phyloP scores from a whole-genome alignment of 2,888 invertebrate genomes.

The Cerastoderma edule region DNA sequence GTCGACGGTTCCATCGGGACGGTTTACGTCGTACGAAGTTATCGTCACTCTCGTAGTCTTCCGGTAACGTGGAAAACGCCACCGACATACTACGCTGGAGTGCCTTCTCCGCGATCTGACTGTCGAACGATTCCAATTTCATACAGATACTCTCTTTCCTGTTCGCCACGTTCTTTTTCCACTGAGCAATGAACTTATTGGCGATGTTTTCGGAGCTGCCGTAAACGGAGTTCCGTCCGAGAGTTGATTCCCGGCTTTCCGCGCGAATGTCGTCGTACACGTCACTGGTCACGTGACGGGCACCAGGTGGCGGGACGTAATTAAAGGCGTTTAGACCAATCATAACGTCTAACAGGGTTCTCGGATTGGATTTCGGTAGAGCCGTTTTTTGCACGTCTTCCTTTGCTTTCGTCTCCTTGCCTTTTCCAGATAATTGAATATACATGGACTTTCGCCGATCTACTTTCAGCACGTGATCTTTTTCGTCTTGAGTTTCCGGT shows the following conservation, averaged over 20 bases:
- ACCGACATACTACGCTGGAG: constrained; percentile 32
- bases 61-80: constrained; percentile 40
- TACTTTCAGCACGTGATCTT: constrained; percentile 39
- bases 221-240: constrained; percentile 40
- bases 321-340: constrained; percentile 55
- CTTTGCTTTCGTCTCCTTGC: constrained; percentile 17
- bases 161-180: constrained; percentile 49
- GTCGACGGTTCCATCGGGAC: constrained; percentile 41
- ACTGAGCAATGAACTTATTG: constrained; percentile 49
- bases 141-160: constrained; percentile 49
- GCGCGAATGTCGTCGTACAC: constrained; percentile 16
- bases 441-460: constrained; percentile 61
- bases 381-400: constrained; percentile 17
- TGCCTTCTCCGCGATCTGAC: constrained; percentile 11
- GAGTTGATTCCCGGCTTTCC: constrained; percentile 11
- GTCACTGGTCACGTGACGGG: background rate
- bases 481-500: constrained; percentile 43
- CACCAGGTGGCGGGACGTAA: constrained; percentile 37
- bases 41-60: constrained; percentile 24
- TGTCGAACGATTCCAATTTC: constrained; percentile 41
- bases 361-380: constrained; percentile 47
- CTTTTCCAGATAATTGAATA: constrained; percentile 53
- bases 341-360: constrained; percentile 58
- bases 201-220: constrained; percentile 53
- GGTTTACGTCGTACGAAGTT: constrained; percentile 33